Percentiles rank a stretch among this genome's conserved stretches.
These are phyloP conservation scores for Halcyon badia DNA, from an alignment of 2,797 vertebrate genomes.

Conservation along the genomic window DNA sequence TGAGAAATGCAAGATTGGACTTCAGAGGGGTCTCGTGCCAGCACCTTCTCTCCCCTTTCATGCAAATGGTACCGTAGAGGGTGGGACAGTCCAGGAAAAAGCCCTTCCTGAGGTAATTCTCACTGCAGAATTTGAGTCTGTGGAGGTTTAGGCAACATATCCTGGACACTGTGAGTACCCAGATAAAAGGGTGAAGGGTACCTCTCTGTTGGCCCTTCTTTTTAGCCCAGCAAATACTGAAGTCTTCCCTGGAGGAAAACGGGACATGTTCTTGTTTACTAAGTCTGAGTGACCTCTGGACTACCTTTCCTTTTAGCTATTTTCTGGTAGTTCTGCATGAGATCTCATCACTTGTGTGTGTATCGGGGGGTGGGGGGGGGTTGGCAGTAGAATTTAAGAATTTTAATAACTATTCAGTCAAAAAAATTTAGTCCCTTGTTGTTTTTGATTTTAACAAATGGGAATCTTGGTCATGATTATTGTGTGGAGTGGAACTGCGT, in stretches of 20 bases:
- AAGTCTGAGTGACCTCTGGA: neutral
- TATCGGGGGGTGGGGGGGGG: accelerated
- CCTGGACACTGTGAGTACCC: neutral
- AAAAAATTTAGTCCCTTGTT: neutral
- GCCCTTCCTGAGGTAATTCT: neutral
- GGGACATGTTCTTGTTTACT: neutral
- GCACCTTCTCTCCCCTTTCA: neutral
- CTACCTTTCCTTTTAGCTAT: neutral
- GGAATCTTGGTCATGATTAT: neutral
- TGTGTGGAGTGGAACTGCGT: neutral
- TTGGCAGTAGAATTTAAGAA: neutral
- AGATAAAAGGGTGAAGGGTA: neutral
- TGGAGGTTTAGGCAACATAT: neutral
- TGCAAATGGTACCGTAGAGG: accelerated
- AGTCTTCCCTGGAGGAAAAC: neutral
- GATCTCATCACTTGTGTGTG: neutral
- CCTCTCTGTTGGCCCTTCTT: neutral
- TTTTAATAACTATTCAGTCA: neutral
- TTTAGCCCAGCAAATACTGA: neutral
- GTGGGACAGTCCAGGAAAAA: neutral
- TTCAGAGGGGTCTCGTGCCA: accelerated
- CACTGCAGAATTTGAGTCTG: neutral
- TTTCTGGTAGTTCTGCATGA: neutral
- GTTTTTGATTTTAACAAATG: neutral
- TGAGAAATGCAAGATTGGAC: neutral